Evolutionary conservation across 2,888 invertebrate species (phyloP), one percentile per base, ranked within the genome.

Genomic region (Ophioninae sp.): DNA sequence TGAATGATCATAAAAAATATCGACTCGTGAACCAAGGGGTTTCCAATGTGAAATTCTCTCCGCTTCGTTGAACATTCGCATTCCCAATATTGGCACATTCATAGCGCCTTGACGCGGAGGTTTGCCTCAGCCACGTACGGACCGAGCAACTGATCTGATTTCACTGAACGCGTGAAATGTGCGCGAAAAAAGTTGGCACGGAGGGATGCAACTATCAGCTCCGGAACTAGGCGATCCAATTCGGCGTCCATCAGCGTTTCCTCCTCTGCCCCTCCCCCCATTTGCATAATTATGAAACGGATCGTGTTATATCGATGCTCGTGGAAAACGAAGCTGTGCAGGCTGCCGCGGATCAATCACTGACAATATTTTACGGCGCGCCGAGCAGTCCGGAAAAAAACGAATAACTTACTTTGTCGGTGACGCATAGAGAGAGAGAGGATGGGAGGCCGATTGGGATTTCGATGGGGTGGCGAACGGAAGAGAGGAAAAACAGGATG

Each of bases 211-310:
- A n/a, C n/a, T n/a, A 9, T 44, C 10, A 9, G 44, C 9, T 13
- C 13, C 2, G 9, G 9, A 10, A 8, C 44, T 44, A 44, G 10
- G 44, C 44, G 44, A 0, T 6, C 9, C 13, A 10, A 7, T 41
- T 13, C 13, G 37, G 58, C 22, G 44, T 20, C 7, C 37, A n/a
- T 13, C 23, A 30, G 63, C 69, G 30, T 78, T 59, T 78, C 63
- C n/a, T n/a, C n/a, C n/a, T n/a, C n/a, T n/a, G n/a, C n/a, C n/a
- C n/a, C n/a, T n/a, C 22, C 37, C 56, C 8, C 81, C 88, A 90
- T 90, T 89, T 90, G 82, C 90, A 90, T 90, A 89, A 90, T 90
- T 89, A 89, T 88, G 84, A 88, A 90, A 87, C 85, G 87, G 85
- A 86, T 85, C 69, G 78, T 30, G 68, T 20, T 37, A 72, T 58